Evolutionary conservation across 2,797 vertebrate species (phyloP).

Genomic region (Esox masquinongy): DNA sequence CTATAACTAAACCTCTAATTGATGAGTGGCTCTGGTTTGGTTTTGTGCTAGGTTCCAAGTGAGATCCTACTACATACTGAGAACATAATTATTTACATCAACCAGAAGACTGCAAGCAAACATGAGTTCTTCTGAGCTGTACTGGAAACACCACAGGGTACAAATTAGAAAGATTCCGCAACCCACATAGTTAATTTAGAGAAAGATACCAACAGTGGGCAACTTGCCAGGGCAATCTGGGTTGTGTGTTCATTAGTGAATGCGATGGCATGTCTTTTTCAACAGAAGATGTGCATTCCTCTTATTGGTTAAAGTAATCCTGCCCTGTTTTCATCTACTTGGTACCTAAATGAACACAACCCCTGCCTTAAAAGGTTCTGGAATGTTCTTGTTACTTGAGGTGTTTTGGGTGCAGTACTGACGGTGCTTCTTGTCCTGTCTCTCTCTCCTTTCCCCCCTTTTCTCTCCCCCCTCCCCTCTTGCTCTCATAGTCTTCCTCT

Average conservation of each 20-base stretch:
- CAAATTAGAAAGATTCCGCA: conserved; percentile 17
- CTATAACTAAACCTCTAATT: neutral
- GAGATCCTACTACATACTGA: neutral
- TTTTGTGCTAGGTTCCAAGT: neutral
- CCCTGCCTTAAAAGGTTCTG: neutral
- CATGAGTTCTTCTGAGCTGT: conserved; percentile 14
- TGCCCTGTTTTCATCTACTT: neutral
- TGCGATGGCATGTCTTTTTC: neutral
- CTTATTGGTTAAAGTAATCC: neutral
- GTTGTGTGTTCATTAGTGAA: neutral
- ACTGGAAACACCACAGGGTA: conserved; percentile 35
- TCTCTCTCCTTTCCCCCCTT: conserved; percentile 61
- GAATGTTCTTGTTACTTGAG: neutral
- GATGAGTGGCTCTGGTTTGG: neutral
- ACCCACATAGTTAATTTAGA: conserved; percentile 9
- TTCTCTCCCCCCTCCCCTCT: conserved; percentile 55
- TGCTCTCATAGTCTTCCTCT: conserved; percentile 77
- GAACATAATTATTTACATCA: neutral
- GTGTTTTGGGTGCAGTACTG: conserved; percentile 51
- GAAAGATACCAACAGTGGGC: no score
- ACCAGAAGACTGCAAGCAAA: conserved; percentile 36
- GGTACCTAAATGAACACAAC: neutral
- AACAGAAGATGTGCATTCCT: neutral
- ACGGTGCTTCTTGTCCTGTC: conserved; percentile 54
- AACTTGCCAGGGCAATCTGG: neutral